Conservation (phyloP, 2,797 vertebrate genomes). For the Spheniscus humboldti region DNA sequence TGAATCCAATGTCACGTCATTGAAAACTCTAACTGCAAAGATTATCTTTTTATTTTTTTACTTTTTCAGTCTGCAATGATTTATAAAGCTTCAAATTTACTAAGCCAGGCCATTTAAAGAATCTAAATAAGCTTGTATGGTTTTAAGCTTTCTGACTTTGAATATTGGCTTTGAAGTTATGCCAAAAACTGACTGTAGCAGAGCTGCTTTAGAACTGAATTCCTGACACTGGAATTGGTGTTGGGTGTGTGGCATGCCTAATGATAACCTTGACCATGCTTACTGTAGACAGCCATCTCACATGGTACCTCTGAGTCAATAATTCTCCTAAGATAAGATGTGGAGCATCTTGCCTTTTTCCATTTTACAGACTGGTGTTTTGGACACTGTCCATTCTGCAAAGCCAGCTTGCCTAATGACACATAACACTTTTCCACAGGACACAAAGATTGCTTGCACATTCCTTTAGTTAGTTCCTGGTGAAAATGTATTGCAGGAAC, state of each 20-base stretch:
- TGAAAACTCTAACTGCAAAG: slow-evolving; percentile 47
- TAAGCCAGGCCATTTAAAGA: slow-evolving; percentile 65
- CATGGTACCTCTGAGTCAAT: slow-evolving; percentile 68
- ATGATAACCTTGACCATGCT: slow-evolving; percentile 60
- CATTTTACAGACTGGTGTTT: slow-evolving; percentile 51
- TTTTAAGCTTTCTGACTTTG: slow-evolving; percentile 71
- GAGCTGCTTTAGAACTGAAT: slow-evolving; percentile 64
- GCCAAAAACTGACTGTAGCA: slow-evolving; percentile 61
- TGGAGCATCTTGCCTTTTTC: slow-evolving; percentile 60
- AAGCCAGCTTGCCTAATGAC: slow-evolving; percentile 49
- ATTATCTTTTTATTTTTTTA: slow-evolving; percentile 29
- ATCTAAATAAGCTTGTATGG: slow-evolving; percentile 57
- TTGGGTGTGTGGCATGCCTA: slow-evolving; percentile 48
- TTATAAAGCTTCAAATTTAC: slow-evolving; percentile 66
- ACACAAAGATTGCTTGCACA: background rate
- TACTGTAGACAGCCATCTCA: slow-evolving; percentile 41
- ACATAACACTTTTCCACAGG: slow-evolving; percentile 20
- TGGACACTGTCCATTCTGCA: slow-evolving; percentile 59
- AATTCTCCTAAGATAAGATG: slow-evolving; percentile 69
- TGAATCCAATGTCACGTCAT: slow-evolving; percentile 38
- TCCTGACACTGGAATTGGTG: slow-evolving; percentile 67
- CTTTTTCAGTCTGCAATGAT: slow-evolving; percentile 24
- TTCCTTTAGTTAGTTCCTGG: background rate
- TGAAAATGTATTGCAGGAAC: background rate
- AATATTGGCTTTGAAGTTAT: slow-evolving; percentile 71